phyloP scores from a whole-genome alignment of 2,113 vertebrate species.

The Solea senegalensis region DNA sequence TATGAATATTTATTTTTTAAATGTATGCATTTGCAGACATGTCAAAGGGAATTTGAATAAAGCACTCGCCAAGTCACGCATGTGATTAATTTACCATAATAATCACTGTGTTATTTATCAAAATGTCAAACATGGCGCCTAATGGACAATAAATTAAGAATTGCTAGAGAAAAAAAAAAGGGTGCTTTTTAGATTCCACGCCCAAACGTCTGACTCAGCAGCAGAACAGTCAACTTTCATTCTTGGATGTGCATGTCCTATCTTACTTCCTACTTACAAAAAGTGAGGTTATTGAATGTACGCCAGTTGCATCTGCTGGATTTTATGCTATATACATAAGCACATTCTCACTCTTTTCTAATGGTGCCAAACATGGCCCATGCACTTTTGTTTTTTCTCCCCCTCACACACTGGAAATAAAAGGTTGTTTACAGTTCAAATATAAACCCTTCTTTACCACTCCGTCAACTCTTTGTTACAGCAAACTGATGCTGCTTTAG shows the following conservation, averaged over 20 bases:
- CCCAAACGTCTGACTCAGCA: conserved; percentile 7
- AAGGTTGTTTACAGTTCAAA: conserved; percentile 54
- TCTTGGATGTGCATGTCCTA: background rate
- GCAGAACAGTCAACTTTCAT: conserved; percentile 1
- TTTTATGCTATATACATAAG: conserved; percentile 8
- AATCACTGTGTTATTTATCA: conserved; percentile 41
- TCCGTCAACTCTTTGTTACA: conserved; percentile 50
- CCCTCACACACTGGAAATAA: conserved; percentile 24
- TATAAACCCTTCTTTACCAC: conserved; percentile 58
- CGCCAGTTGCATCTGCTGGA: background rate
- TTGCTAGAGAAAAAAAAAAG: conserved; percentile 3
- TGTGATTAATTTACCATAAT: conserved; percentile 31
- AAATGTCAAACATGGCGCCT: conserved; percentile 42
- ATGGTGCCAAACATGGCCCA: background rate
- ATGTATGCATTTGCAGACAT: conserved; percentile 9
- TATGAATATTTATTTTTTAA: background rate
- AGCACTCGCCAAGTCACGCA: conserved; percentile 23
- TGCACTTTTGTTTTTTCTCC: background rate
- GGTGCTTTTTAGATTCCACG: background rate
- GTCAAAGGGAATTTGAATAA: conserved; percentile 25
- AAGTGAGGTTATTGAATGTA: conserved; percentile 19
- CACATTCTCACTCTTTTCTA: conserved; percentile 12
- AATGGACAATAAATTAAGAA: conserved; percentile 3
- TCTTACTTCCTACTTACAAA: conserved; percentile 7
- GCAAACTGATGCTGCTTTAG: conserved; percentile 13